These are phyloP conservation scores for Leucozona laternaria DNA, from an alignment of 2,888 invertebrate genomes.

Conservation along the genomic window DNA sequence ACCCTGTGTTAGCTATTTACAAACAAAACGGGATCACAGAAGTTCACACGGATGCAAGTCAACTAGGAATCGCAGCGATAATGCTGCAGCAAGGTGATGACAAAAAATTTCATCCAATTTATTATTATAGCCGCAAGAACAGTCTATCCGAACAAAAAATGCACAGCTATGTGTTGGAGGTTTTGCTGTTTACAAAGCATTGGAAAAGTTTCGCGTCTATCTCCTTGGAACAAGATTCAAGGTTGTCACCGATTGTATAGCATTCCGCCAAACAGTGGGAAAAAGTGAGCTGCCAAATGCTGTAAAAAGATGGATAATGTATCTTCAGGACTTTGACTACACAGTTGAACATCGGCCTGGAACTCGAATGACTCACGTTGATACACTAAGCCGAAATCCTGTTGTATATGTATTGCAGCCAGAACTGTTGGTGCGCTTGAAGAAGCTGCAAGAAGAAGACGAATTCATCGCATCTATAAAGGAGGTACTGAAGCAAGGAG, in stretches of 20 bases:
- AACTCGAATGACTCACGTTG: conserved; percentile 23
- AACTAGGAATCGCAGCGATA: conserved; percentile 34
- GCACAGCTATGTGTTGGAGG: conserved; percentile 42
- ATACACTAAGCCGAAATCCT: conserved; percentile 24
- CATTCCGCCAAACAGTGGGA: conserved; percentile 29
- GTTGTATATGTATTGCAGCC: conserved; percentile 8
- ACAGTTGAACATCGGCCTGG: conserved; percentile 28
- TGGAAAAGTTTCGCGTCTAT: conserved; percentile 32
- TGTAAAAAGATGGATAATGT: conserved; percentile 32
- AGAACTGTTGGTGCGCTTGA: conserved; percentile 1
- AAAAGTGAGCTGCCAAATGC: conserved; percentile 40
- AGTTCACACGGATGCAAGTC: conserved; percentile 36
- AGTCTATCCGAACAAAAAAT: conserved; percentile 34
- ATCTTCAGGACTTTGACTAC: conserved; percentile 38
- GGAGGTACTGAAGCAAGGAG: conserved; percentile 21
- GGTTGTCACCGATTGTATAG: conserved; percentile 29
- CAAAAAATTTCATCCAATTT: conserved; percentile 24
- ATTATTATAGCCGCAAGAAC: conserved; percentile 33
- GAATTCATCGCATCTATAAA: conserved; percentile 36
- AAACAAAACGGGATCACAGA: conserved; percentile 8
- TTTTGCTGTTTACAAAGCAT: conserved; percentile 32
- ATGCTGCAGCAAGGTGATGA: conserved; percentile 31
- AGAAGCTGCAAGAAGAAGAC: conserved; percentile 33
- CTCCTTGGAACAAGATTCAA: conserved; percentile 45
- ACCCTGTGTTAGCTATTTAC: conserved; percentile 6